Conservation (phyloP, 1,140 invertebrate species). For the Heliconius melpomene region DNA sequence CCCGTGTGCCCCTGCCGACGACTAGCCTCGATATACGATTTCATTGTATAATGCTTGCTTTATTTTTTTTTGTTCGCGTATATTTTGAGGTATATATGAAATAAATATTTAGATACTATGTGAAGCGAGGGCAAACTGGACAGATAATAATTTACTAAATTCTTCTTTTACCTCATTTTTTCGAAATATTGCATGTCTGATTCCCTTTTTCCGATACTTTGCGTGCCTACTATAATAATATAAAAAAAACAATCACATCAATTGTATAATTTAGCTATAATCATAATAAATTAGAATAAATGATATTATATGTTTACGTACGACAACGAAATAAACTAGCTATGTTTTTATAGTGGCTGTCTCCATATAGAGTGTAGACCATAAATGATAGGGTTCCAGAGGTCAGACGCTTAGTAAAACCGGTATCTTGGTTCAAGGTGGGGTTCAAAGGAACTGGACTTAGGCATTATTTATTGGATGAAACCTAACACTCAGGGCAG, state of each 20-base stretch:
- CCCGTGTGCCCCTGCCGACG: too few relatives aligned
- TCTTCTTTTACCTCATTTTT: background rate
- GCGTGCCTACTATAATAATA: background rate
- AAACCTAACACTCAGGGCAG: constrained; percentile 27
- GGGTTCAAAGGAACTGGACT: constrained; percentile 35
- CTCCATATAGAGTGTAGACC: constrained; percentile 26
- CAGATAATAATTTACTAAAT: too few relatives aligned
- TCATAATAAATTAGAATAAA: constrained; percentile 17
- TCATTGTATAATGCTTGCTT: too few relatives aligned
- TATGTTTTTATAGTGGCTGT: constrained; percentile 14
- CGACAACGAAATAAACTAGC: constrained; percentile 9
- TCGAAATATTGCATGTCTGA: too few relatives aligned
- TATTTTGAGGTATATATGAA: too few relatives aligned
- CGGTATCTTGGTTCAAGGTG: constrained; percentile 34
- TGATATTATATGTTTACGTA: background rate
- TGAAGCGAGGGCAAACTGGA: too few relatives aligned
- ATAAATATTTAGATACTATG: too few relatives aligned
- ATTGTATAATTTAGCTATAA: background rate
- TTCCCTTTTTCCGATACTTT: background rate
- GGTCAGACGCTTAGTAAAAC: constrained; percentile 33
- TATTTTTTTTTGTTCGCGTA: background rate
- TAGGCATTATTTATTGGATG: constrained; percentile 30
- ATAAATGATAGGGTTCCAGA: constrained; percentile 36
- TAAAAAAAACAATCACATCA: background rate
- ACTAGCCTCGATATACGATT: too few relatives aligned